A percentile compares a stretch with the other conserved stretches of the same genome.
Conservation (phyloP, 1,140 invertebrate genomes). For the Pararge aegeria region DNA sequence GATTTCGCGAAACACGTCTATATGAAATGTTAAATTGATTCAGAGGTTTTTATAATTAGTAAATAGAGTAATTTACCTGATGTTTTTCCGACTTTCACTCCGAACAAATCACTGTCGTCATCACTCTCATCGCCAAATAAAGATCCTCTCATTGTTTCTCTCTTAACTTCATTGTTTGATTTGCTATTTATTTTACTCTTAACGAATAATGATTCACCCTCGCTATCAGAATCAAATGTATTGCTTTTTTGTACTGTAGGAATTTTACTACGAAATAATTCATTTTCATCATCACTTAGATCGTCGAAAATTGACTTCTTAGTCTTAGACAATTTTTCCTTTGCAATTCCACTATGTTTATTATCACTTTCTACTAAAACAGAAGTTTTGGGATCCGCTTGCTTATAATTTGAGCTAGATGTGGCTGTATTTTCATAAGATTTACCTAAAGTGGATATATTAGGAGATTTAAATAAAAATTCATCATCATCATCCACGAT, state of each 20-base stretch:
- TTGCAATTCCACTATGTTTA: conserved; percentile 15
- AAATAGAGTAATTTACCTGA: conserved; percentile 24
- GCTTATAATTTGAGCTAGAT: conserved; percentile 2
- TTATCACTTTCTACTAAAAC: conserved; percentile 8
- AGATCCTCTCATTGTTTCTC: conserved; percentile 37
- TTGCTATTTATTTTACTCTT: conserved; percentile 20
- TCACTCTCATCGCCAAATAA: conserved; percentile 59
- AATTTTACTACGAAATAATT: conserved; percentile 44
- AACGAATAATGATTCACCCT: conserved; percentile 43
- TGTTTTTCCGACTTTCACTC: conserved; percentile 26
- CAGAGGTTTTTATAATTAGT: not conserved
- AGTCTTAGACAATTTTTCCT: conserved; percentile 14
- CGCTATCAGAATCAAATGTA: conserved; percentile 45
- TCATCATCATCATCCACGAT: conserved; percentile 33
- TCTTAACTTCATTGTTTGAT: conserved; percentile 21
- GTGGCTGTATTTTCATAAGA: conserved; percentile 12
- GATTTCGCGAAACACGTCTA: too few relatives aligned
- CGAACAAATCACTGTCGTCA: conserved; percentile 56
- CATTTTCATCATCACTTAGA: conserved; percentile 47
- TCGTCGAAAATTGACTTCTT: conserved; percentile 47
- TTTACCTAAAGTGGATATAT: conserved; percentile 22
- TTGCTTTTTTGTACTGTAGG: conserved; percentile 22
- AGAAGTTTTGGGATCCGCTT: conserved; percentile 3
- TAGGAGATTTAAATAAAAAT: conserved; percentile 37
- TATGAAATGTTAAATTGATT: too few relatives aligned